A percentile compares a stretch with the other conserved stretches of the same genome.
Evolutionary conservation across 2,797 vertebrate genomes (phyloP).

Genomic region (Leuciscus waleckii): DNA sequence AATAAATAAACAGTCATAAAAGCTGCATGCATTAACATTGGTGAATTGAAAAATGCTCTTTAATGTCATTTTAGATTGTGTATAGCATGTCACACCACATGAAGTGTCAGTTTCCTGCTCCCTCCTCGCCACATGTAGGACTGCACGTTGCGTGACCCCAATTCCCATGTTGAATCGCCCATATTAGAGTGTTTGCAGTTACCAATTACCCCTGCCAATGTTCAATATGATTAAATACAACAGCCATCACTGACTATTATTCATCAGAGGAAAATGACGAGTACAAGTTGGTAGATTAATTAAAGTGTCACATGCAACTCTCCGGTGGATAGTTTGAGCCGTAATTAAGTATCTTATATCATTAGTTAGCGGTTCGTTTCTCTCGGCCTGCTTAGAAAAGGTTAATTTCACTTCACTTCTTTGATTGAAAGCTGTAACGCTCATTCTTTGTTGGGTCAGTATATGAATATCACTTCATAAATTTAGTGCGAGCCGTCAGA

Average conservation of each 20-base stretch:
- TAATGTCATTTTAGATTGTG: neutral
- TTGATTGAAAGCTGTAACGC: slow-evolving; percentile 63
- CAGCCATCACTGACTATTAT: slow-evolving; percentile 52
- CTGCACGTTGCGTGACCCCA: neutral
- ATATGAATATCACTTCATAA: slow-evolving; percentile 62
- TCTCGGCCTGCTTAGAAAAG: slow-evolving; percentile 66
- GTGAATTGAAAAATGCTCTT: slow-evolving; percentile 10
- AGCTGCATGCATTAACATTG: slow-evolving; percentile 4
- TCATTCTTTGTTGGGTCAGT: slow-evolving; percentile 55
- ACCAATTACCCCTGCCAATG: slow-evolving; percentile 56
- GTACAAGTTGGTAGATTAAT: slow-evolving; percentile 60
- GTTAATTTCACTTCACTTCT: slow-evolving; percentile 67
- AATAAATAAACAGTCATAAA: slow-evolving; percentile 18
- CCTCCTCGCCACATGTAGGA: slow-evolving; percentile 7
- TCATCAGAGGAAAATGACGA: slow-evolving; percentile 52
- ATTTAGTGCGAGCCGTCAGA: slow-evolving; percentile 8
- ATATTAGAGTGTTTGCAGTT: slow-evolving; percentile 49
- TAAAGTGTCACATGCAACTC: slow-evolving; percentile 61
- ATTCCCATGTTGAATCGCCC: slow-evolving; percentile 26
- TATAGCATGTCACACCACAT: neutral
- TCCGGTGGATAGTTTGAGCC: slow-evolving; percentile 56
- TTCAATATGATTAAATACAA: slow-evolving; percentile 56
- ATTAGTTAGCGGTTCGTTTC: slow-evolving; percentile 64
- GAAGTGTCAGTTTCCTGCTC: neutral
- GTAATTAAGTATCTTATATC: slow-evolving; percentile 64